phyloP scores from a whole-genome alignment of 1,140 invertebrate species.

The Steinernema feltiae region DNA sequence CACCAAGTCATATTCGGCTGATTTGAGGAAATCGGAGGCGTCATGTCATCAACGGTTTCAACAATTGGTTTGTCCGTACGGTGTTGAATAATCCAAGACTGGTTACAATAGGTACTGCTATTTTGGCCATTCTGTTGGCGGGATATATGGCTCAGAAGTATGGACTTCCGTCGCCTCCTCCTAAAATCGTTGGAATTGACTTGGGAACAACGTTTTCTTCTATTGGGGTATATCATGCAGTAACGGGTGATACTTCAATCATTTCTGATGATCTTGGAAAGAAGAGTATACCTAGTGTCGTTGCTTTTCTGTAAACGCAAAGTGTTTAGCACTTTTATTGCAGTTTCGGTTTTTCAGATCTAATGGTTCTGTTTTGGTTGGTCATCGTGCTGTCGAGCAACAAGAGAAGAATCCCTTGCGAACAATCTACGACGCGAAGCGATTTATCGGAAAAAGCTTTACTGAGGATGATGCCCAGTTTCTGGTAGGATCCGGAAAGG shows the following conservation, averaged over 20 bases:
- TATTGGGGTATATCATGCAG: constrained; percentile 61
- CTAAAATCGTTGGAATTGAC: constrained; percentile 62
- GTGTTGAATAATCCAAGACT: neutral
- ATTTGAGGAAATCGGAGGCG: no score
- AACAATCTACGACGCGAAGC: constrained; percentile 63
- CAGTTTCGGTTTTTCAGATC: constrained; percentile 41
- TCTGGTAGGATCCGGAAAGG: constrained; percentile 38
- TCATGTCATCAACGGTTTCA: no score
- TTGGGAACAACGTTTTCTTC: constrained; percentile 62
- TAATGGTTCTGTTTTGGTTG: constrained; percentile 59
- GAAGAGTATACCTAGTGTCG: constrained; percentile 50
- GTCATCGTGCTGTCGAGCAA: constrained; percentile 61
- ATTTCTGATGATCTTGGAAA: constrained; percentile 47
- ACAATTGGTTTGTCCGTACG: neutral
- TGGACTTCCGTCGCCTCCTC: constrained; percentile 60
- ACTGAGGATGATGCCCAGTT: constrained; percentile 55
- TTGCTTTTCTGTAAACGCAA: constrained; percentile 52
- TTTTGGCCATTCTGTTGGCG: constrained; percentile 53
- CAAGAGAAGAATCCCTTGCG: constrained; percentile 61
- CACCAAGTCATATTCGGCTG: no score
- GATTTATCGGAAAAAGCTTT: constrained; percentile 62
- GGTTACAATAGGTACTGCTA: constrained; percentile 3
- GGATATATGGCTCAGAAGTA: constrained; percentile 60
- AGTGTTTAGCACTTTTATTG: constrained; percentile 19
- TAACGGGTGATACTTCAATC: constrained; percentile 58